Percentiles rank a stretch among this genome's conserved stretches.
phyloP scores from a whole-genome alignment of 2,888 invertebrate genomes.

The Scotopteryx bipunctaria region DNA sequence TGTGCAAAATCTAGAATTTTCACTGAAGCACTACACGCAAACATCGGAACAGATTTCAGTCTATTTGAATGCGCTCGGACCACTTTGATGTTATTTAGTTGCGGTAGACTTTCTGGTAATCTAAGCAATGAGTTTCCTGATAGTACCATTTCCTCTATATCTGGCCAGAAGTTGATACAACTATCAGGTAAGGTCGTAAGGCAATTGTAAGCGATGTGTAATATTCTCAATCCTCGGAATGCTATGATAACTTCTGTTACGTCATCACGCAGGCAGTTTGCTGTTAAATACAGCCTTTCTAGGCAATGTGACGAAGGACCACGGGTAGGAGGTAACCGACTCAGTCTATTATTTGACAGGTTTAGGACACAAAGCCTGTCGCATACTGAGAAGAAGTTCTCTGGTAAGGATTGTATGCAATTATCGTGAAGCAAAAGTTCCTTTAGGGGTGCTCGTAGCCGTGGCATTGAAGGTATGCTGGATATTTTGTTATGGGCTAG shows the following conservation, averaged over 20 bases:
- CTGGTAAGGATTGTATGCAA: conserved; percentile 88
- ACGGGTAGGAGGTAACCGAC: conserved; percentile 85
- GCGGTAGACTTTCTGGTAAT: conserved; percentile 89
- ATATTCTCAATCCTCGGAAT: conserved; percentile 85
- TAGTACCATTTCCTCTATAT: conserved; percentile 91
- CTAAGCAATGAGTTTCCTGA: conserved; percentile 91
- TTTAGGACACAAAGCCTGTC: conserved; percentile 87
- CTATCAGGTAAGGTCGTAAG: conserved; percentile 88
- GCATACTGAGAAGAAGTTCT: conserved; percentile 88
- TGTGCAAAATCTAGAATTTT: conserved; percentile 93
- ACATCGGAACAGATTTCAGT: conserved; percentile 88
- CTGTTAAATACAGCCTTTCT: conserved; percentile 88
- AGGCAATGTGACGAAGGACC: conserved; percentile 84
- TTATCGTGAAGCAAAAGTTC: conserved; percentile 91
- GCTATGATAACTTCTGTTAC: conserved; percentile 86
- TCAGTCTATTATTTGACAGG: conserved; percentile 90
- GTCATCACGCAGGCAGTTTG: conserved; percentile 89
- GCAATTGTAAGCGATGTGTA: conserved; percentile 92
- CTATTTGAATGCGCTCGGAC: conserved; percentile 93
- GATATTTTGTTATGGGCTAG: conserved; percentile 91
- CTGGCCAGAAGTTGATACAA: conserved; percentile 89
- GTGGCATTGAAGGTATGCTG: conserved; percentile 87
- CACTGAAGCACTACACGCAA: conserved; percentile 88
- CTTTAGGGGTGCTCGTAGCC: conserved; percentile 85
- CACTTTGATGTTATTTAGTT: conserved; percentile 87